Evolutionary conservation across 2,888 invertebrate species (phyloP).

Genomic region (Icerya purchasi): DNA sequence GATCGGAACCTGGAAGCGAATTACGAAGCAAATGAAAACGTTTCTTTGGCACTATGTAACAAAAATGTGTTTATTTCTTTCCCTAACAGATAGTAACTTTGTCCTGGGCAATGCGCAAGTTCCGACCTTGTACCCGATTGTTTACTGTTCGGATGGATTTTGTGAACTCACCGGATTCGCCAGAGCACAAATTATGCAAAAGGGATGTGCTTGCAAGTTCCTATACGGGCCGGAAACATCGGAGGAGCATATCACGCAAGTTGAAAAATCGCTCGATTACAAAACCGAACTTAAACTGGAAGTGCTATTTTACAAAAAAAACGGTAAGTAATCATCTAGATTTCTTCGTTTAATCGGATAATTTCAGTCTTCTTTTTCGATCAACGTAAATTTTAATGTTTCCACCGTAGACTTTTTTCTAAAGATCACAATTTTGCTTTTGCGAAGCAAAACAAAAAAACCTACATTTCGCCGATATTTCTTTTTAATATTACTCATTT

Average conservation of each 20-base stretch:
- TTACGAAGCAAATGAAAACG: too few relatives aligned
- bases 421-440: too few relatives aligned
- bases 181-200: conserved; percentile 90
- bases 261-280: conserved; percentile 69
- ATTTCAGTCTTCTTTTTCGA: conserved; percentile 1
- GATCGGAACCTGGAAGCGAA: too few relatives aligned
- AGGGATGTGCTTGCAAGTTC: conserved; percentile 86
- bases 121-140: conserved; percentile 66
- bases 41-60: too few relatives aligned
- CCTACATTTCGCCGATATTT: too few relatives aligned
- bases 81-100: conserved; percentile 91
- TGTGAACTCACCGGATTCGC: conserved; percentile 86
- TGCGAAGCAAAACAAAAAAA: too few relatives aligned
- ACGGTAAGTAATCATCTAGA: conserved; percentile 39
- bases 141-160: conserved; percentile 90
- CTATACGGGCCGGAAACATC: conserved; percentile 77
- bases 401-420: too few relatives aligned
- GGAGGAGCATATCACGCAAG: conserved; percentile 68
- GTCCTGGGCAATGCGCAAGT: conserved; percentile 90
- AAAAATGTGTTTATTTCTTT: too few relatives aligned
- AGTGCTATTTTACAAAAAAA: conserved; percentile 85
- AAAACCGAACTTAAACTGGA: conserved; percentile 84
- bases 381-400: neutral
- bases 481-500: too few relatives aligned
- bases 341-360: neutral